Conservation (phyloP, 2,797 vertebrate species). For the Varecia variegata region DNA sequence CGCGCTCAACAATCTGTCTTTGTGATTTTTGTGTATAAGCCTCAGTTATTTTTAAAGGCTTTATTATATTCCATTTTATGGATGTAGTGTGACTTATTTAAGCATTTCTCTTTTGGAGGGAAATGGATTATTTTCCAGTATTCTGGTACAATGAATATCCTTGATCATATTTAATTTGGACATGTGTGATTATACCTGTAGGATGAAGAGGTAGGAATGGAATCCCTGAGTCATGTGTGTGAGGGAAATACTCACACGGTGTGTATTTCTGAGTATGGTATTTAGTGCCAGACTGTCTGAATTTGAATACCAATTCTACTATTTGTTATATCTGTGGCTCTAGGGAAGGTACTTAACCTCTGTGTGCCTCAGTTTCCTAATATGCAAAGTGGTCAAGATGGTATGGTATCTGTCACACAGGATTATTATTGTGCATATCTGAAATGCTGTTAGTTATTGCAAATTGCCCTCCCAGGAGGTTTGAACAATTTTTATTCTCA, state of each 20-base stretch:
- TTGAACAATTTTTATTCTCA: background rate
- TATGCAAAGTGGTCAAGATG: background rate
- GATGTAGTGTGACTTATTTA: background rate
- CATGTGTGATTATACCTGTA: background rate
- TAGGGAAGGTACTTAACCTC: background rate
- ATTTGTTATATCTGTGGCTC: background rate
- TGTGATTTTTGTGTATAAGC: background rate
- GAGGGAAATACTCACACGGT: background rate
- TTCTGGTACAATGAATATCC: background rate
- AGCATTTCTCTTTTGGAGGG: background rate
- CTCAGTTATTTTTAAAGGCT: background rate
- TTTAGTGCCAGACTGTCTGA: background rate
- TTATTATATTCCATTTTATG: background rate
- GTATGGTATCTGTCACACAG: background rate
- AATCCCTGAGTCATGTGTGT: no score
- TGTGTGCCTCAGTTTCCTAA: background rate
- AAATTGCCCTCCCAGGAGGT: background rate
- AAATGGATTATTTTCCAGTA: background rate
- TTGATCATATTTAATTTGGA: background rate
- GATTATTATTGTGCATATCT: background rate
- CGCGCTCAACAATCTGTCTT: background rate
- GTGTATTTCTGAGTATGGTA: background rate
- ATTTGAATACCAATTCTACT: background rate
- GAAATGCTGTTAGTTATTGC: background rate
- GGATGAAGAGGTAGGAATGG: background rate